Conservation (phyloP, 2,888 invertebrate species). For the Noctua comes region DNA sequence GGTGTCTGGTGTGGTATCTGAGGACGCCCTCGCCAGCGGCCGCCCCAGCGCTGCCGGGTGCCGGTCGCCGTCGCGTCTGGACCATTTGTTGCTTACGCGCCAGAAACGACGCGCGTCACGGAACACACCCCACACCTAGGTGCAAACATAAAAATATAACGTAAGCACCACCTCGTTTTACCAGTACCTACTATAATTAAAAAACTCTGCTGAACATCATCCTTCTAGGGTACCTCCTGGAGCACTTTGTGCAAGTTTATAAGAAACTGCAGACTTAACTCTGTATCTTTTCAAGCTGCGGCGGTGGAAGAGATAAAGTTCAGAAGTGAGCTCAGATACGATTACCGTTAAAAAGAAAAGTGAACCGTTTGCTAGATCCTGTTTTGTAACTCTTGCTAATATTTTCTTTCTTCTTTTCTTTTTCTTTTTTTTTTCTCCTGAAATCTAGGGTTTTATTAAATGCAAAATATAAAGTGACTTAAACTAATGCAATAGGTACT, state of each 20-base stretch:
- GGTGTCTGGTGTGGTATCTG: constrained; percentile 75
- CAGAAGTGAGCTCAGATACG: neutral
- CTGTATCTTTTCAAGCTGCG: neutral
- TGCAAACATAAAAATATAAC: neutral
- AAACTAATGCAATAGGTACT: neutral
- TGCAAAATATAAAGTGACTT: neutral
- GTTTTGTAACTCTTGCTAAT: neutral
- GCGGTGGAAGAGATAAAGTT: neutral
- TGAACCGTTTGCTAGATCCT: neutral
- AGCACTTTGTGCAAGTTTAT: neutral
- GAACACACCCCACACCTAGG: constrained; percentile 94
- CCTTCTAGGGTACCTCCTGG: neutral
- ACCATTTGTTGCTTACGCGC: constrained; percentile 93
- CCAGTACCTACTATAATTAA: neutral
- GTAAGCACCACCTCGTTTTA: neutral
- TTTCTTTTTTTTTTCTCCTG: neutral
- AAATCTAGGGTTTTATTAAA: neutral
- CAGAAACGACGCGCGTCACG: constrained; percentile 94
- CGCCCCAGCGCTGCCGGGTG: constrained; percentile 81
- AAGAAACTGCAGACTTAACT: neutral
- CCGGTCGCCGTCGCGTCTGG: constrained; percentile 88
- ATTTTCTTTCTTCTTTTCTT: neutral
- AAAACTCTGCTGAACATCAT: neutral
- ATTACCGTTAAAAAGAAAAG: neutral
- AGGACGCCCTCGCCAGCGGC: constrained; percentile 80